Conservation (phyloP, 2,113 vertebrate genomes). For the Lagopus muta region DNA sequence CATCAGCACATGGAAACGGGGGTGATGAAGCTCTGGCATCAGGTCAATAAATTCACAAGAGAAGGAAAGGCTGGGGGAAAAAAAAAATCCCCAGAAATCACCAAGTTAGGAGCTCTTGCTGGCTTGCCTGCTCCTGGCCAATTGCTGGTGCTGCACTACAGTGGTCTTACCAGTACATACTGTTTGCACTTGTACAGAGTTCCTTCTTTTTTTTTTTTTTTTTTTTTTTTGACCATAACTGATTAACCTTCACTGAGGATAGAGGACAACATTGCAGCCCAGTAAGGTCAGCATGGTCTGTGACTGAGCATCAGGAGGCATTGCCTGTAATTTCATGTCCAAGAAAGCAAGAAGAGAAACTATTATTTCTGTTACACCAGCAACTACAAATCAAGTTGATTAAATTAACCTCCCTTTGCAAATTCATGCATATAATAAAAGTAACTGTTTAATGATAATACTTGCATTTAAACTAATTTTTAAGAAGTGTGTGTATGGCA, state of each 20-base stretch:
- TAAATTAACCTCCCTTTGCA: background rate
- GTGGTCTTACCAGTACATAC: no score
- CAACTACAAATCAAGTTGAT: background rate
- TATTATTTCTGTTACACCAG: background rate
- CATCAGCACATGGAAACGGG: rapidly evolving
- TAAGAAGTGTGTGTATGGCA: rapidly evolving
- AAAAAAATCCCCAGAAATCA: background rate
- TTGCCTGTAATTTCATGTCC: rapidly evolving
- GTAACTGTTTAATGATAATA: background rate
- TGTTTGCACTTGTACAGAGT: background rate
- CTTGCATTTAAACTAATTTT: no score
- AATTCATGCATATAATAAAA: background rate
- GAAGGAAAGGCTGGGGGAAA: rapidly evolving
- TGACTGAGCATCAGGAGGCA: background rate
- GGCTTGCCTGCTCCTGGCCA: background rate
- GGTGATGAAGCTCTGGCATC: rapidly evolving
- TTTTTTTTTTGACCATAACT: no score
- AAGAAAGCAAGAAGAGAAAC: background rate
- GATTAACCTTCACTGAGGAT: background rate
- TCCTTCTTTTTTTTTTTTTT: background rate
- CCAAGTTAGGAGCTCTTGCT: background rate
- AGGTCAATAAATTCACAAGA: background rate
- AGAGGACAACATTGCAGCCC: rapidly evolving
- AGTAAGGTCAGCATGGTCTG: background rate
- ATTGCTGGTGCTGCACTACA: background rate